Conservation (phyloP, 2,888 invertebrate genomes). For the Melikaiella ostensackeni region DNA sequence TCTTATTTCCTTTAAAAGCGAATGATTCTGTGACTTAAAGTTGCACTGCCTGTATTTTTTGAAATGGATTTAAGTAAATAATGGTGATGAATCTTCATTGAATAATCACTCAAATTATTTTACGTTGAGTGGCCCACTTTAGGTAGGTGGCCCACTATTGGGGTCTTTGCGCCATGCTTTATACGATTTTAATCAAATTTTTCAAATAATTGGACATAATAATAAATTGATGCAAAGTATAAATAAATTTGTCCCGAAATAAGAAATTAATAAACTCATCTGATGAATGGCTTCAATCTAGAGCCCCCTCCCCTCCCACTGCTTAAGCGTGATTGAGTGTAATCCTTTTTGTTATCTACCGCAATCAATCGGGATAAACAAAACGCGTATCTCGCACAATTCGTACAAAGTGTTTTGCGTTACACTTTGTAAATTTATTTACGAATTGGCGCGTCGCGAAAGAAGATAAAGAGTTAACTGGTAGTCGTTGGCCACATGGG, state of each 20-base stretch:
- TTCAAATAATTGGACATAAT: background rate
- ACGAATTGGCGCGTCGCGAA: slow-evolving; percentile 36
- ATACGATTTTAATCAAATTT: too few species aligned
- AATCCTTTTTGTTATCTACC: slow-evolving; percentile 14
- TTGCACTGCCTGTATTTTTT: too few species aligned
- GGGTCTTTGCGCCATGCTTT: too few species aligned
- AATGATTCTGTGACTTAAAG: too few species aligned
- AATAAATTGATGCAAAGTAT: background rate
- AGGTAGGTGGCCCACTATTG: too few species aligned
- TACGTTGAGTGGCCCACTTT: too few species aligned
- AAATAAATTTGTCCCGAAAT: background rate
- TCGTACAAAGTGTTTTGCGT: background rate
- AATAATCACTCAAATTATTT: too few species aligned
- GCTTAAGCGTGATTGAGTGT: background rate
- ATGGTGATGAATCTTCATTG: too few species aligned
- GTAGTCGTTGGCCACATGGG: slow-evolving; percentile 34
- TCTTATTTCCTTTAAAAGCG: too few species aligned
- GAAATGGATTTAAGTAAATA: too few species aligned
- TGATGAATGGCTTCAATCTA: background rate
- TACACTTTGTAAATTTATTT: slow-evolving; percentile 21
- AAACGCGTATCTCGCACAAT: background rate
- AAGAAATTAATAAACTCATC: background rate
- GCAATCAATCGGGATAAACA: background rate
- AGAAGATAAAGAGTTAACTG: slow-evolving; percentile 40
- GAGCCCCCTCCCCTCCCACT: background rate